Conservation (phyloP, 2,113 vertebrate genomes). For the Oenanthe melanoleuca region DNA sequence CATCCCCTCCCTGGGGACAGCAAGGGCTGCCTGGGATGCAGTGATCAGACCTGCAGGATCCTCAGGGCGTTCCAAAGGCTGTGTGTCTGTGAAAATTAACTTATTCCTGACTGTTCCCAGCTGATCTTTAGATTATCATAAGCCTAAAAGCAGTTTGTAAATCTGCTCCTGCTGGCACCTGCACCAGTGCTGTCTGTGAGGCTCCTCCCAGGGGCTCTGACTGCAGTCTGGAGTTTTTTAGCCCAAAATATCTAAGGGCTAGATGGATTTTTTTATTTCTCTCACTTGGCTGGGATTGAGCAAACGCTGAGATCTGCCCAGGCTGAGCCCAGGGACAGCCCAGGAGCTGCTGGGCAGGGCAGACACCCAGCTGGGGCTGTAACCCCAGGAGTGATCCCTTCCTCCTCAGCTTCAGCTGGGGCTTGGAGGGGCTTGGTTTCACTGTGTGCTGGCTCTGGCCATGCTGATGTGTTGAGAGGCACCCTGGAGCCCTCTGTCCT, state of each 20-base stretch:
- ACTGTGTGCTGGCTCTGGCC: rapidly evolving
- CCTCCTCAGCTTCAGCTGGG: not conserved
- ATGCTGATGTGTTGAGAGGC: rapidly evolving
- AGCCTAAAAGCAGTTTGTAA: not conserved
- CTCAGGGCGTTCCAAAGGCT: rapidly evolving
- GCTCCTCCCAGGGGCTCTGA: not conserved
- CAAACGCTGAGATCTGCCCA: not conserved
- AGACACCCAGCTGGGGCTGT: not conserved
- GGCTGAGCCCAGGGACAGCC: not conserved
- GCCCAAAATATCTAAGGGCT: rapidly evolving
- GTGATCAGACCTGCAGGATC: rapidly evolving
- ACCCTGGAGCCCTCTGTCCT: rapidly evolving
- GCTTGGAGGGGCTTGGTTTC: rapidly evolving
- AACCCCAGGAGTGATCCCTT: not conserved
- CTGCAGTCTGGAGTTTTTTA: not conserved
- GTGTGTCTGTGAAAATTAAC: not conserved
- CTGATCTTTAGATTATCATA: not conserved
- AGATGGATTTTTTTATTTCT: not conserved
- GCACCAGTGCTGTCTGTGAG: rapidly evolving
- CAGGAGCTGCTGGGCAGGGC: not conserved
- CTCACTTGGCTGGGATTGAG: not conserved
- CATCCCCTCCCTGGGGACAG: not conserved
- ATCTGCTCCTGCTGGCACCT: not conserved
- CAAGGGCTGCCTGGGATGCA: not conserved
- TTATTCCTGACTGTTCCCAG: not conserved